Base-by-base conservation (phyloP, 2,888 invertebrate species). In the Deilephila elpenor region DNA sequence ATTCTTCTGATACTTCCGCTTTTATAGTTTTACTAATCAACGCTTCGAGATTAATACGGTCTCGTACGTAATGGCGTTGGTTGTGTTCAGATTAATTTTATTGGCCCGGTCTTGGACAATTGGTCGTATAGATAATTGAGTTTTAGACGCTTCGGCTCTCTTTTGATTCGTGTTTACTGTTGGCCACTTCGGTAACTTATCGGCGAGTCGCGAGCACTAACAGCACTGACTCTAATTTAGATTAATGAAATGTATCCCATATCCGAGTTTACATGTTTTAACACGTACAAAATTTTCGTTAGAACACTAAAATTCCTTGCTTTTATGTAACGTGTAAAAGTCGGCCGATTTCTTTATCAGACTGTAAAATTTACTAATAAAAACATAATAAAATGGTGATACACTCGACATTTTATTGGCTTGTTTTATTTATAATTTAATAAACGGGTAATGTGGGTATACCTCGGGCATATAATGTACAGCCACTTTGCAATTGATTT, bases 21-120 rank as follows among this genome's bases (percentile, higher is more conserved):
- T 94, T 94, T 94, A 94, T 94, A 94, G 94, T 93, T 93, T 93
- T 91, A 93, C 93, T 94, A 94, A 94, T 94, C 94, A 94, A 94
- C 93, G 92, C 71, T 74, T 87, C 81, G 88, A 93, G 93, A 93
- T 94, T 93, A 93, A 93, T 94, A 89, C 89, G 88, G 92, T 90
- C 89, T 85, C 86, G 88, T 88, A 88, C 84, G 91, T 93, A 93
- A 93, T 93, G 91, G 93, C 89, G 90, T 91, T 84, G 90, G 91
- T 85, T 87, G 88, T 87, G 88, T 89, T 84, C 84, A 91, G 92
- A 92, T 93, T 93, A 93, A 91, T 92, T 93, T 93, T 93, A 93
- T 93, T 93, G 91, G 88, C 85, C 86, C 88, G 86, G 79, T 80
- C 79, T 86, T 85, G 86, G 92, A 93, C 93, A 93, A 94, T 93